Percentiles rank a stretch among this genome's conserved stretches.
Evolutionary conservation across 1,140 invertebrate genomes (phyloP).

Genomic region (Muscidifurax raptorellus): DNA sequence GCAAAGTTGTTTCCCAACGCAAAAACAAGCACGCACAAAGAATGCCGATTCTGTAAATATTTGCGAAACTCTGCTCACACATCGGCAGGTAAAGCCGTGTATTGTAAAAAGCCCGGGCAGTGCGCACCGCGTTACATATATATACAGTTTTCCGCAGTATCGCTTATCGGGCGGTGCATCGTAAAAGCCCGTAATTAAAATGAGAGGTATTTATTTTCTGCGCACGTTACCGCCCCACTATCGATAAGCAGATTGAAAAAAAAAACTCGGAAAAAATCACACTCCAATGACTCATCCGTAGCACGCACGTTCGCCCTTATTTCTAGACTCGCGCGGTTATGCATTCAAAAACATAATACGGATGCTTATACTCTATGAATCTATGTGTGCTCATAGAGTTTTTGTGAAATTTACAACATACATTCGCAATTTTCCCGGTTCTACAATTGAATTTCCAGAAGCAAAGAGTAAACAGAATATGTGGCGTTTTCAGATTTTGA

Average conservation of each 20-base stretch:
- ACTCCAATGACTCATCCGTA: background rate
- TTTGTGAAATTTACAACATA: no score
- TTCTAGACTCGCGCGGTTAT: no score
- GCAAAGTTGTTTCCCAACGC: background rate
- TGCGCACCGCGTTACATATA: no score
- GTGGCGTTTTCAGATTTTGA: no score
- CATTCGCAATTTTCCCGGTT: no score
- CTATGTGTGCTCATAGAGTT: no score
- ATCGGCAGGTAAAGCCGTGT: background rate
- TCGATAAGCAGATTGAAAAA: background rate
- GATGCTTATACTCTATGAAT: no score
- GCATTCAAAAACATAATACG: no score
- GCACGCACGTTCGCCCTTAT: no score
- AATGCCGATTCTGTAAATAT: background rate
- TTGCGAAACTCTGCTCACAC: background rate
- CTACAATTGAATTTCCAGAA: no score
- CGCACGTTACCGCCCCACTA: background rate
- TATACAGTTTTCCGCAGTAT: background rate
- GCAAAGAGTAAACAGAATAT: no score
- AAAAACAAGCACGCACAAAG: background rate
- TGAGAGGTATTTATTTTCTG: background rate
- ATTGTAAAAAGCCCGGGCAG: background rate
- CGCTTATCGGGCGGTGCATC: background rate
- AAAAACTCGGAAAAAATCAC: no score
- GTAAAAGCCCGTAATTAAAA: conserved; percentile 25